Percentiles rank a stretch among this genome's conserved stretches.
Evolutionary conservation across 2,797 vertebrate species (phyloP).

Genomic region (Rhinichthys osculus): DNA sequence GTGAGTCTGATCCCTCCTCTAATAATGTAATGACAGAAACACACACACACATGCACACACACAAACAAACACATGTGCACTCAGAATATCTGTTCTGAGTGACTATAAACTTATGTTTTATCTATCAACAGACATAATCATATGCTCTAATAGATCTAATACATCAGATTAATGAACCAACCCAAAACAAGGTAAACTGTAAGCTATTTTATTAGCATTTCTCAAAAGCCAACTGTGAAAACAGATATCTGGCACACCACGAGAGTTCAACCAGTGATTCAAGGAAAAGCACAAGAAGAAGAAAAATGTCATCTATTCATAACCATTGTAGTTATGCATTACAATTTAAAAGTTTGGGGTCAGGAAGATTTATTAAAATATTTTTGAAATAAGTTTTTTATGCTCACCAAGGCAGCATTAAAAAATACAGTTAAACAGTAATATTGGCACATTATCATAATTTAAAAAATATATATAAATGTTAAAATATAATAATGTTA

Average conservation of each 20-base stretch:
- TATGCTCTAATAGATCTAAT: not conserved
- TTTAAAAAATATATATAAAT: not conserved
- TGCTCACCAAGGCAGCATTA: not conserved
- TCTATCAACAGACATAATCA: slow-evolving; percentile 9
- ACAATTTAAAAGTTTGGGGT: not conserved
- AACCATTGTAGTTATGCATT: not conserved
- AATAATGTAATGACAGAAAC: not conserved
- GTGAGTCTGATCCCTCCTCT: not conserved
- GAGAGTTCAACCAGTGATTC: not conserved
- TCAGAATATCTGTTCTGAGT: not conserved
- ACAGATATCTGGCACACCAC: not conserved
- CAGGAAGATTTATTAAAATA: not conserved
- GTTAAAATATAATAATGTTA: too few species aligned
- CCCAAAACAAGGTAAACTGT: not conserved
- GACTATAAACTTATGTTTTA: not conserved
- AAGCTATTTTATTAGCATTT: not conserved
- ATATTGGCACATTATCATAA: not conserved
- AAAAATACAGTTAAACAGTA: not conserved
- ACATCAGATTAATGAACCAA: slow-evolving; percentile 23
- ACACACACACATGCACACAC: not conserved
- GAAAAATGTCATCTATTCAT: not conserved
- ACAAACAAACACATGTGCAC: not conserved
- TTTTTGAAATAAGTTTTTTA: not conserved
- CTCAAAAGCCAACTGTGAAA: slow-evolving; percentile 6
- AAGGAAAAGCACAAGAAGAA: not conserved